These are phyloP conservation scores for Tetrao urogallus DNA, from an alignment of 2,113 vertebrate genomes.

Conservation along the genomic window DNA sequence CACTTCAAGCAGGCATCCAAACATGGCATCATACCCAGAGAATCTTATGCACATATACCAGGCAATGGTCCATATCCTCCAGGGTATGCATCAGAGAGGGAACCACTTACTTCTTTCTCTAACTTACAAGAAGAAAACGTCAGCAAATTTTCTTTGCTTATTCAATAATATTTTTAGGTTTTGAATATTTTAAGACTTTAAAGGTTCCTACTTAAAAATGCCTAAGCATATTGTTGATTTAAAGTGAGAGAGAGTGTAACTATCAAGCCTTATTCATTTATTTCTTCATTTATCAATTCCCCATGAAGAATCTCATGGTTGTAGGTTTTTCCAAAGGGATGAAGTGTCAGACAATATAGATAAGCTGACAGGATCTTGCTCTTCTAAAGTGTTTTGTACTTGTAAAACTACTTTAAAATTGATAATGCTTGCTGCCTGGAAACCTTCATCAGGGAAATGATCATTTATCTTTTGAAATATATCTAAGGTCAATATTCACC, in stretches of 20 bases:
- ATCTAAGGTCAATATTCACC: slow-evolving; percentile 19
- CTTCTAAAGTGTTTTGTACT: neutral
- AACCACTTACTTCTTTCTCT: neutral
- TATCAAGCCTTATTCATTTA: neutral
- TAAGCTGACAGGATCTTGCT: neutral
- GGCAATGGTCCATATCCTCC: neutral
- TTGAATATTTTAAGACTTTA: neutral
- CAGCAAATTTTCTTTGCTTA: neutral
- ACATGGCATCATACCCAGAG: rapidly evolving
- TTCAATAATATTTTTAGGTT: neutral
- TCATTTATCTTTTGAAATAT: neutral
- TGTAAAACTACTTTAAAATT: slow-evolving; percentile 10
- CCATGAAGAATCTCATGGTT: neutral
- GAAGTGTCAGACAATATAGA: neutral
- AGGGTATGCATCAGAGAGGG: neutral
- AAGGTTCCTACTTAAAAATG: neutral
- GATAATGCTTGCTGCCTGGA: neutral
- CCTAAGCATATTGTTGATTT: neutral
- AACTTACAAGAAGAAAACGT: neutral
- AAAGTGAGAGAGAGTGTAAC: neutral
- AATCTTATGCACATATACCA: rapidly evolving
- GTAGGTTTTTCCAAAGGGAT: neutral
- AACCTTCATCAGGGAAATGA: neutral
- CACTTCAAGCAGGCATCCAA: neutral
- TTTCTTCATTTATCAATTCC: neutral